Percentiles rank a stretch among this genome's conserved stretches.
Evolutionary conservation across 1,140 invertebrate genomes (phyloP).

Genomic region (Hypothenemus hampei): DNA sequence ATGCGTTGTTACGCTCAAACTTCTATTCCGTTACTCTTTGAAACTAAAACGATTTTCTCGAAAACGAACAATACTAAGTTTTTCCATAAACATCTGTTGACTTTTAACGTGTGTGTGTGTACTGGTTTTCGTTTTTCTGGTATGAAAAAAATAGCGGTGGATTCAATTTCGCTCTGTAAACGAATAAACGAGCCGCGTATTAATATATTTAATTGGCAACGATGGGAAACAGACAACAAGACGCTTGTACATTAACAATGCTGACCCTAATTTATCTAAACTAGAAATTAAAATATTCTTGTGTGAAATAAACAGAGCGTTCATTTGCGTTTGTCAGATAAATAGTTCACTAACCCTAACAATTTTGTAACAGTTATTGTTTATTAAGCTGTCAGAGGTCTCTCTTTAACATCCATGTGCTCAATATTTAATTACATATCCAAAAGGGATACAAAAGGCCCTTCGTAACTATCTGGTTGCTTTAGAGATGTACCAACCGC

Average conservation of each 20-base stretch:
- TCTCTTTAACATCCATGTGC: too few species aligned
- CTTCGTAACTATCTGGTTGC: too few species aligned
- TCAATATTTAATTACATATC: too few species aligned
- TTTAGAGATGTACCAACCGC: background rate
- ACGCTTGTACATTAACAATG: slow-evolving; percentile 5
- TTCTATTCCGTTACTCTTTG: background rate
- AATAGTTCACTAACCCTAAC: slow-evolving; percentile 15
- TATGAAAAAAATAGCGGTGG: too few species aligned
- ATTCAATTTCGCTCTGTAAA: too few species aligned
- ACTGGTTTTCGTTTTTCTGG: too few species aligned
- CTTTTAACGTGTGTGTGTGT: too few species aligned
- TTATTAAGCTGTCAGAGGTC: background rate
- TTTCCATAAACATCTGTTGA: background rate
- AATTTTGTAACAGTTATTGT: slow-evolving; percentile 7
- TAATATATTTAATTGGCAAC: slow-evolving; percentile 6
- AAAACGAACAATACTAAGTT: background rate
- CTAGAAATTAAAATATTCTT: slow-evolving; percentile 5
- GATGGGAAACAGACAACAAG: slow-evolving; percentile 2
- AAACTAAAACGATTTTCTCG: background rate
- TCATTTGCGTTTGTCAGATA: slow-evolving; percentile 13
- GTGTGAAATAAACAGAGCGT: slow-evolving; percentile 10
- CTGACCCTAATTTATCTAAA: slow-evolving; percentile 17
- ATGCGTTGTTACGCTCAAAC: too few species aligned
- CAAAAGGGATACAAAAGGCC: too few species aligned
- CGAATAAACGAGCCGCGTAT: background rate